Conservation (phyloP, 2,888 invertebrate genomes). For the Lottia scabra region DNA sequence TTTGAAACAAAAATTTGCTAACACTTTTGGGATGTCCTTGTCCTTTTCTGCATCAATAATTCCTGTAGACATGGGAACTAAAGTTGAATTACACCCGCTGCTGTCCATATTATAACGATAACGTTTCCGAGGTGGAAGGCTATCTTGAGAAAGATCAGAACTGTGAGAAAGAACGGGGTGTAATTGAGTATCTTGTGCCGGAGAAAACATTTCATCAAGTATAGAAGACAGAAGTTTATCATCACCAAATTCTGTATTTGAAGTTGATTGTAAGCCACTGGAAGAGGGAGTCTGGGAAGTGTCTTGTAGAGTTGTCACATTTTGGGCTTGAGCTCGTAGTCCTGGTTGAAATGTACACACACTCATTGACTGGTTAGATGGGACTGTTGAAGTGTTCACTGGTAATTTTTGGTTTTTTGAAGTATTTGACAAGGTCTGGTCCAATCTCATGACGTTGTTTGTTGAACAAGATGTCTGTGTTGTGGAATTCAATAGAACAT, state of each 20-base stretch:
- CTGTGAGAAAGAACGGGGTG: background rate
- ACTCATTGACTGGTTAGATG: no score
- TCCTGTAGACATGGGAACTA: background rate
- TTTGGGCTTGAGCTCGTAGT: no score
- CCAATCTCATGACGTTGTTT: no score
- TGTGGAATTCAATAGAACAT: no score
- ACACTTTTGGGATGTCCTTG: background rate
- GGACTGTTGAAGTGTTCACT: no score
- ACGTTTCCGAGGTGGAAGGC: conserved; percentile 49
- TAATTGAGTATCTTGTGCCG: background rate
- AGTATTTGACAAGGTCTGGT: no score
- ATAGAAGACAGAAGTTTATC: conserved; percentile 6
- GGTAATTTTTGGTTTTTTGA: no score
- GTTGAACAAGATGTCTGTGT: no score
- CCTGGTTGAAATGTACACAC: no score
- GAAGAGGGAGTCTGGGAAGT: background rate
- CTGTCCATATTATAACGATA: background rate
- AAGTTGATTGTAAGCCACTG: conserved; percentile 5
- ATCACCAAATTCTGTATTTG: conserved; percentile 6
- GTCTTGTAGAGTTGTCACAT: background rate
- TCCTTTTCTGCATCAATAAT: background rate
- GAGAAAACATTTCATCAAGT: background rate
- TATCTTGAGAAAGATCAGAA: conserved; percentile 12
- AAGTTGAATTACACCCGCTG: background rate
- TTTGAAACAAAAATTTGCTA: background rate